phyloP scores from a whole-genome alignment of 2,113 vertebrate genomes.

The Brienomyrus brachyistius region DNA sequence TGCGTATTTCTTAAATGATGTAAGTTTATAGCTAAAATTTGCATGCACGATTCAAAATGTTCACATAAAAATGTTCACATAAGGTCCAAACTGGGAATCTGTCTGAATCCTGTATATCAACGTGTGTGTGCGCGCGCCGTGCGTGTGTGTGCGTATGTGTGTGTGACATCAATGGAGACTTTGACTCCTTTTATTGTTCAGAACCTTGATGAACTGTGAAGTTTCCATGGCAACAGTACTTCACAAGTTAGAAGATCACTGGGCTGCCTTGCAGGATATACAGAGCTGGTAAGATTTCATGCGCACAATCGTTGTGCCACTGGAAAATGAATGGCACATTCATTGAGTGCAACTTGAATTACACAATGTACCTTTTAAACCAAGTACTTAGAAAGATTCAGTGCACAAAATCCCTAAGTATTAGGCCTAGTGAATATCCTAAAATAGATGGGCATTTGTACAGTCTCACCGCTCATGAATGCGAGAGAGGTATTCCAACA shows the following conservation, averaged over 20 bases:
- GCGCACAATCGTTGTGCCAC: constrained; percentile 32
- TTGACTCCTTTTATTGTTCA: constrained; percentile 35
- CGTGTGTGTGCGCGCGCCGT: neutral
- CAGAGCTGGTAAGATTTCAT: constrained; percentile 39
- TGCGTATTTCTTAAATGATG: neutral
- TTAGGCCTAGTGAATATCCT: neutral
- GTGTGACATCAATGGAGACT: constrained; percentile 31
- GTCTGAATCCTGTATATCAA: constrained; percentile 1
- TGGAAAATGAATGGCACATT: constrained; percentile 9
- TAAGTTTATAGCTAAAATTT: neutral
- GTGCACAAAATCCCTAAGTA: neutral
- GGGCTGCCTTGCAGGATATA: constrained; percentile 41
- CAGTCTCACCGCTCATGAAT: neutral
- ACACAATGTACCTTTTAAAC: constrained; percentile 12
- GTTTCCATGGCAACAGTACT: constrained; percentile 54
- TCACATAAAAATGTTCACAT: neutral
- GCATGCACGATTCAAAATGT: neutral
- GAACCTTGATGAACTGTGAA: constrained; percentile 60
- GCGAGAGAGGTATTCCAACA: neutral
- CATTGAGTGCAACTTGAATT: constrained; percentile 10
- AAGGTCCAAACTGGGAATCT: neutral
- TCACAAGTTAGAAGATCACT: constrained; percentile 47
- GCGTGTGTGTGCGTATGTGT: neutral
- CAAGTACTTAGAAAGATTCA: neutral
- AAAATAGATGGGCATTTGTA: neutral